Base-by-base conservation (phyloP, 2,888 invertebrate genomes). In the Nematopogon swammerdamellus region DNA sequence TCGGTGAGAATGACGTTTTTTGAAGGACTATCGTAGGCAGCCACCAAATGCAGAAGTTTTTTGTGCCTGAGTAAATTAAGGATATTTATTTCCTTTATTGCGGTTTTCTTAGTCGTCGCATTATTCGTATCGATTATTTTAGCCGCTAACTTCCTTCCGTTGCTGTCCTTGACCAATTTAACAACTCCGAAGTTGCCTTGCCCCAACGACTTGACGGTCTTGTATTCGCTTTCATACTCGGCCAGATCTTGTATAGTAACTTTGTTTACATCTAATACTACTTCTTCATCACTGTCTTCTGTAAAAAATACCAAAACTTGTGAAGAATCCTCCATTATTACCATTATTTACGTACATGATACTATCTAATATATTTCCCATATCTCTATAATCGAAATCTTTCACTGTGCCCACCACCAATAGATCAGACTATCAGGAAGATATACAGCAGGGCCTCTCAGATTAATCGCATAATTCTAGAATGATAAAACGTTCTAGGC, bases 1-100 rank as follows among this genome's bases (percentile, higher is more conserved):
- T 95, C 95, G 71, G 90, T 89, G 48, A 96, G 85, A 81, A 96
- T 87, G 54, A 92, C 84, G 61, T 91, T 88, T 67, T 92, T 44
- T 3, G 19, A 3, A 17, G 5, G 5, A 8, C 10, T 44, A 5
- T 44, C 44, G 19, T 17, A 44, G 10, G 44, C 44, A 19, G 44
- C 44, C 10, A 19, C 18, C 19, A 44, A 3, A 63, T 92, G 90
- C 18, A 95, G 77, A 1, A 95, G 81, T 59, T 92, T 89, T 17
- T 89, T 90, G 73, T 96, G 95, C 55, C 86, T 76, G 52, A 95
- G 72, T 42, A 85, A 77, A 60, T 90, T 91, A 92, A 95, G 93
- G 54, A 95, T 89, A 54, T 86, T 86, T 48, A 95, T 88, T 73
- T 95, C 94, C 54, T 90, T 87, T 52, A 85, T 81, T 10, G 91